Percentiles rank a stretch among this genome's conserved stretches.
Conservation (phyloP, 2,888 invertebrate species). For the Drosophila koepferae region DNA sequence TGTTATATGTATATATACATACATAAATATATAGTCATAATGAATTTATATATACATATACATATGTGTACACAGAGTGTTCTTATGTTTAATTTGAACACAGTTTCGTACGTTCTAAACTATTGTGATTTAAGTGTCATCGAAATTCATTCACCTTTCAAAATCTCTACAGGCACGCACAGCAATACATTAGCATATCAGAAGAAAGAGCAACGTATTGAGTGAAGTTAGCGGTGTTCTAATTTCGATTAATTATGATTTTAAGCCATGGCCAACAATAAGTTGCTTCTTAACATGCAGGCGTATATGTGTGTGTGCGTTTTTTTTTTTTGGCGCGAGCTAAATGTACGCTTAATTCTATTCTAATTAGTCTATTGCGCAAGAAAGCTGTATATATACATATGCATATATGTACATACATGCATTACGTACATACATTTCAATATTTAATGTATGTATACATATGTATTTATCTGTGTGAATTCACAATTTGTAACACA, state of each 20-base stretch:
- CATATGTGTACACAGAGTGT: conserved; percentile 33
- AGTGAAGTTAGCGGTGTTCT: conserved; percentile 67
- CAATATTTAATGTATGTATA: neutral
- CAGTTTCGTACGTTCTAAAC: conserved; percentile 34
- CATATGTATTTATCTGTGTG: conserved; percentile 20
- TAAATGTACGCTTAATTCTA: conserved; percentile 62
- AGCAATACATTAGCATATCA: conserved; percentile 59
- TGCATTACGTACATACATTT: neutral
- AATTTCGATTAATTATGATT: conserved; percentile 75
- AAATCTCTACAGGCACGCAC: conserved; percentile 26
- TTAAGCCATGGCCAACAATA: conserved; percentile 47
- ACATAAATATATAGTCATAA: neutral
- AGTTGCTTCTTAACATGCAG: conserved; percentile 43
- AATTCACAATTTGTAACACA: conserved; percentile 42
- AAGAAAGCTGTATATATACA: conserved; percentile 5
- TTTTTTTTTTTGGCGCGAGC: conserved; percentile 46
- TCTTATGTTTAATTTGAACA: conserved; percentile 32
- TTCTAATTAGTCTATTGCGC: conserved; percentile 72
- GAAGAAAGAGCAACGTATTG: conserved; percentile 28
- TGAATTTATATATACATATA: neutral
- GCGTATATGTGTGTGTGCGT: neutral
- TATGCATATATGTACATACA: neutral
- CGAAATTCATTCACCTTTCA: conserved; percentile 72
- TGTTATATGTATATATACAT: neutral
- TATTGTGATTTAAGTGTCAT: conserved; percentile 54